A percentile compares a stretch with the other conserved stretches of the same genome.
phyloP scores from a whole-genome alignment of 2,113 vertebrate genomes.

The Saccopteryx bilineata region DNA sequence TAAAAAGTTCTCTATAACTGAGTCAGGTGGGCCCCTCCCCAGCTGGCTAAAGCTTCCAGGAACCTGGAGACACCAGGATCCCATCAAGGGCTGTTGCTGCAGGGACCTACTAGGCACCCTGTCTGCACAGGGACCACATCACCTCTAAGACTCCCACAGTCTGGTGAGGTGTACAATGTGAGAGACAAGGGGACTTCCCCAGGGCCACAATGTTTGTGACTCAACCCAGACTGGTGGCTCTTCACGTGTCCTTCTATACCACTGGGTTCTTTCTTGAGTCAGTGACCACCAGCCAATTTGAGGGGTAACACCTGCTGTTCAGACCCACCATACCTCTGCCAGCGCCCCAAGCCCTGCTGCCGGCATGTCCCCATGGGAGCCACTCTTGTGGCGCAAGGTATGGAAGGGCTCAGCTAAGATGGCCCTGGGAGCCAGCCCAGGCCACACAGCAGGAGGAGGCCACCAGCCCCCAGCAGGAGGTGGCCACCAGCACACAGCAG shows the following conservation, averaged over 20 bases:
- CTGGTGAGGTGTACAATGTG: accelerated
- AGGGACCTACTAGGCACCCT: accelerated
- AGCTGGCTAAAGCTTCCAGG: neutral
- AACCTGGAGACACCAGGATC: neutral
- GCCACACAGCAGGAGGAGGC: neutral
- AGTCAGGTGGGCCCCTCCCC: neutral
- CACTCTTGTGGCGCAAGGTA: neutral
- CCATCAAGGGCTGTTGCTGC: neutral
- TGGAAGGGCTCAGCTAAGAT: neutral
- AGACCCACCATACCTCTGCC: neutral
- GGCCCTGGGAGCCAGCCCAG: neutral
- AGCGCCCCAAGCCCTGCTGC: neutral
- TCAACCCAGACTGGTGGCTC: neutral
- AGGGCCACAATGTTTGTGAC: neutral
- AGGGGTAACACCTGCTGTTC: accelerated
- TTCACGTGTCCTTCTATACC: accelerated
- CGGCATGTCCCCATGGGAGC: neutral
- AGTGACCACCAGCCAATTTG: neutral
- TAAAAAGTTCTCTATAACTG: neutral
- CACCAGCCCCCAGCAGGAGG: too few species aligned
- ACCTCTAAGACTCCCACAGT: neutral
- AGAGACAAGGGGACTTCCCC: neutral
- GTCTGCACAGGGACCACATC: neutral
- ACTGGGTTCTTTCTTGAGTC: neutral
- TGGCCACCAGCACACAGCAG: too few species aligned